phyloP scores from a whole-genome alignment of 2,113 vertebrate species.

The Heliornis fulica region DNA sequence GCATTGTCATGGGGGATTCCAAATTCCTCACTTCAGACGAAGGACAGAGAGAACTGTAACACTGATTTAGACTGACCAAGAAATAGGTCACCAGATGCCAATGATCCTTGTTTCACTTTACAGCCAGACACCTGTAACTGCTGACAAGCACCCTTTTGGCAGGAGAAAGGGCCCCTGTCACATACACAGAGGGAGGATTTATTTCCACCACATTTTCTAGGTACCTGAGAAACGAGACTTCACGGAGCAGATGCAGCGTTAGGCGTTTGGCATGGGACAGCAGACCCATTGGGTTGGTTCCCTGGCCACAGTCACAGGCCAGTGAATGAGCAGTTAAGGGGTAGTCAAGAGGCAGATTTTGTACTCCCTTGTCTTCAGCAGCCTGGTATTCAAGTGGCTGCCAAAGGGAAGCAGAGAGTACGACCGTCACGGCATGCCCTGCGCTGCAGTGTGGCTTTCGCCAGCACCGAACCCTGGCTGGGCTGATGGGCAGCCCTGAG shows the following conservation, averaged over 20 bases:
- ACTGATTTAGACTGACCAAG: background rate
- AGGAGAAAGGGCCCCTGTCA: background rate
- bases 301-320: too few relatives aligned
- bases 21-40: background rate
- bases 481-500: background rate
- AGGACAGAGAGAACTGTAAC: background rate
- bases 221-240: background rate
- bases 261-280: fast-evolving
- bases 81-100: background rate
- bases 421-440: fast-evolving
- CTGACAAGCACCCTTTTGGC: background rate
- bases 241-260: background rate
- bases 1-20: fast-evolving
- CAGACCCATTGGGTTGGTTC: fast-evolving
- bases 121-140: fast-evolving
- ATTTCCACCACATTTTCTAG: background rate
- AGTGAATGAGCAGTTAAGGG: background rate
- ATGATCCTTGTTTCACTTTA: background rate
- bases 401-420: background rate
- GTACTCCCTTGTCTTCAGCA: background rate
- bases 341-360: background rate
- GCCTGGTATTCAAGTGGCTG: background rate
- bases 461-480: background rate
- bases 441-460: background rate
- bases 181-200: background rate